A percentile compares a stretch with the other conserved stretches of the same genome.
phyloP scores from a whole-genome alignment of 2,113 vertebrate genomes.

The Astur gentilis region DNA sequence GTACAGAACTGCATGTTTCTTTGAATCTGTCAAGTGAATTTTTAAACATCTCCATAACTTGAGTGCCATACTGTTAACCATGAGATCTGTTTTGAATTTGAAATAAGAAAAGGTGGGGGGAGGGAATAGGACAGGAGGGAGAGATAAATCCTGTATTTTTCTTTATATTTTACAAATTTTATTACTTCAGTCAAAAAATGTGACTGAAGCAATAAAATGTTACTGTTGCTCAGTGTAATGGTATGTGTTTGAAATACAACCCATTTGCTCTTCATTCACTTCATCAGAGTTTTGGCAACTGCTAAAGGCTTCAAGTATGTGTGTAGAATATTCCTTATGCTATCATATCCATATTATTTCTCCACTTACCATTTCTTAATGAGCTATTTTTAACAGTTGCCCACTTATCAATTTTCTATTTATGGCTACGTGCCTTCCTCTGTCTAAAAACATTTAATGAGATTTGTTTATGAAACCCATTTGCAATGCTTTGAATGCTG shows the following conservation, averaged over 20 bases:
- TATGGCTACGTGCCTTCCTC: slow-evolving; percentile 60
- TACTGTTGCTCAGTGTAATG: slow-evolving; percentile 70
- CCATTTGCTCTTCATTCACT: slow-evolving; percentile 77
- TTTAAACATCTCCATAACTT: slow-evolving; percentile 65
- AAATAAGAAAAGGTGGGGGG: slow-evolving; percentile 1
- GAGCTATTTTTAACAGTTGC: slow-evolving; percentile 68
- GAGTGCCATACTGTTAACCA: slow-evolving; percentile 47
- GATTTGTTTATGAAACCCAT: slow-evolving; percentile 58
- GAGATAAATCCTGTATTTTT: slow-evolving; percentile 69
- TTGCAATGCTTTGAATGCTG: slow-evolving; percentile 65
- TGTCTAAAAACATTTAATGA: slow-evolving; percentile 65
- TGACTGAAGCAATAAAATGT: slow-evolving; percentile 73
- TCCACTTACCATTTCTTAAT: slow-evolving; percentile 72
- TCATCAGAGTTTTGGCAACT: slow-evolving; percentile 67
- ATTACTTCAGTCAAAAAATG: slow-evolving; percentile 76
- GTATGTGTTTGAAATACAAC: slow-evolving; percentile 81
- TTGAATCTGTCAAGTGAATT: slow-evolving; percentile 43
- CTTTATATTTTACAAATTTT: slow-evolving; percentile 78
- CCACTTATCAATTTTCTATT: slow-evolving; percentile 69
- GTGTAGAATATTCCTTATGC: slow-evolving; percentile 66
- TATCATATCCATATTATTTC: slow-evolving; percentile 68
- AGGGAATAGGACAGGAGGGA: background rate
- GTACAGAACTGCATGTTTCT: background rate
- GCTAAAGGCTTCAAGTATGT: background rate
- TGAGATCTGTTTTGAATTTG: slow-evolving; percentile 70